phyloP scores from a whole-genome alignment of 2,113 vertebrate genomes.

The Chamaea fasciata region DNA sequence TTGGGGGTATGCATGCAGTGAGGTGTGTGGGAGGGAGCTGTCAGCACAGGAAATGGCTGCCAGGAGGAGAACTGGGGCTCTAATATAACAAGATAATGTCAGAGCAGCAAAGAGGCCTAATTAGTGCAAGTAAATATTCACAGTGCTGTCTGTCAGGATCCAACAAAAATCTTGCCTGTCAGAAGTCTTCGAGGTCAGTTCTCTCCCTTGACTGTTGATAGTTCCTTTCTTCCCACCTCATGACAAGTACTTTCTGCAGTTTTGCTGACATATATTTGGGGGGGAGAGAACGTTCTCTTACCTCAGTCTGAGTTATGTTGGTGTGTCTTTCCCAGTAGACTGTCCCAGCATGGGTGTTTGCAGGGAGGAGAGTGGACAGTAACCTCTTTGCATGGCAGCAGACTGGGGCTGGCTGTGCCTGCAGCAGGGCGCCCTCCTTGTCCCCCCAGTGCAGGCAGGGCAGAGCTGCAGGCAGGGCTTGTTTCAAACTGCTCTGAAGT shows the following conservation, averaged over 20 bases:
- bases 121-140: not conserved
- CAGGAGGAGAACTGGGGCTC: not conserved
- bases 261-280: not conserved
- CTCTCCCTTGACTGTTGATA: not conserved
- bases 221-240: not conserved
- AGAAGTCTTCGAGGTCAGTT: not conserved
- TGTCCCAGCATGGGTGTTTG: not conserved
- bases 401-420: fast-evolving
- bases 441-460: not conserved
- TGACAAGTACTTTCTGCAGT: not conserved
- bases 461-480: not conserved
- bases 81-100: not conserved
- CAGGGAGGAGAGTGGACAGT: not conserved
- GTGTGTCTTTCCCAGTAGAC: not conserved
- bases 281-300: not conserved
- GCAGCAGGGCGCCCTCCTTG: not conserved
- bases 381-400: not conserved
- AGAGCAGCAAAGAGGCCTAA: not conserved
- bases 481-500: not conserved
- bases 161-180: not conserved
- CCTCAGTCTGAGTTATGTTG: not conserved
- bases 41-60: not conserved
- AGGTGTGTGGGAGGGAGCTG: not conserved
- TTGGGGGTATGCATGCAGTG: not conserved
- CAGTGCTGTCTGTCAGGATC: not conserved